Percentiles rank a stretch among this genome's conserved stretches.
phyloP scores from a whole-genome alignment of 2,113 vertebrate species.

The Ptychochromis oligacanthus region DNA sequence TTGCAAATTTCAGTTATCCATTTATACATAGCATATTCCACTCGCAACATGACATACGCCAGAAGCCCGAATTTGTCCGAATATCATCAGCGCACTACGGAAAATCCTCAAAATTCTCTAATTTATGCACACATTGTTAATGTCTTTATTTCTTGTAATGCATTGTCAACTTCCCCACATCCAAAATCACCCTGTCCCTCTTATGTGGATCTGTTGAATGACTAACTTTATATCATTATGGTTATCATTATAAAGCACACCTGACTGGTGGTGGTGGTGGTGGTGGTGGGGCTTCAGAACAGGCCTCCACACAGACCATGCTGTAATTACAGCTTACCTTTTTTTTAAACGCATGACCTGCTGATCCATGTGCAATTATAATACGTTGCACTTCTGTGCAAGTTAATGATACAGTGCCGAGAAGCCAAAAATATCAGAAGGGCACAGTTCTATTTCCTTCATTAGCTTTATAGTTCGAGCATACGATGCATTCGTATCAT shows the following conservation, averaged over 20 bases:
- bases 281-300: constrained; percentile 41
- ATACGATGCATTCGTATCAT: background rate
- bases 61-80: background rate
- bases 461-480: background rate
- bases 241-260: constrained; percentile 21
- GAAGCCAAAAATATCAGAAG: background rate
- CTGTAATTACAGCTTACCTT: constrained; percentile 44
- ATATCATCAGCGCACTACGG: background rate
- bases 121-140: background rate
- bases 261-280: no score
- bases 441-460: background rate
- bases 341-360: constrained; percentile 38
- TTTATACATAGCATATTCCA: background rate
- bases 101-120: background rate
- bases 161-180: background rate
- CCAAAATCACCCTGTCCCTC: background rate
- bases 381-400: background rate
- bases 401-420: constrained; percentile 16
- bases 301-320: constrained; percentile 61
- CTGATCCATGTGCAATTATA: constrained; percentile 38
- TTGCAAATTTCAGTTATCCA: background rate
- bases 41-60: background rate
- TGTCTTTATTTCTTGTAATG: background rate
- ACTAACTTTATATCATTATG: constrained; percentile 1
- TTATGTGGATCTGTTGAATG: background rate